Base-by-base conservation (phyloP, 1,140 invertebrate species). In the Cyrtorhinus lividipennis region DNA sequence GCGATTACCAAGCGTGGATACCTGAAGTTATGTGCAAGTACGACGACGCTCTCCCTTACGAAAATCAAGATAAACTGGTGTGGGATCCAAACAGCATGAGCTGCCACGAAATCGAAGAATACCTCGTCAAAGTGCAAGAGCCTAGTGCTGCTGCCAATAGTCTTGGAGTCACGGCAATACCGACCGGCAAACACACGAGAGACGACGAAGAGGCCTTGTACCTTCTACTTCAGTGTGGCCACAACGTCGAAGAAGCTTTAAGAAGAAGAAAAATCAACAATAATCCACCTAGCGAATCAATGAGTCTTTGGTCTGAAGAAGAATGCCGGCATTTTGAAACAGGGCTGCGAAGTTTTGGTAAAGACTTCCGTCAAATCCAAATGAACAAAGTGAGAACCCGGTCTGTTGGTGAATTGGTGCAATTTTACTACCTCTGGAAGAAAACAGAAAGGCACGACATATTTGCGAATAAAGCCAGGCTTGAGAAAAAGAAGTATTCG, bases 381-480 rank as follows among this genome's bases (percentile, higher is more conserved):
- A 88, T 92, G 71, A 87, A 94, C 73, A 95, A 94, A 80, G 92
- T 94, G 20, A 80, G 87, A 71, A 96, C 93, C 57, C 77, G 94
- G 71, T 92, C 92, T n/a, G 93, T 98, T 24, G 90, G 92, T 24
- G 95, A 98, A 76, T 76, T 98, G 56, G 92, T 98, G 38, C 92
- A 97, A 72, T 98, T 98, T 78, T 98, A 98, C 77, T 98, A 98
- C 72, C 80, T 97, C 26, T 98, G 95, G 95, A 98, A 98, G 75
- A 98, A 98, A 77, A 97, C 95, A 56, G 94, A 98, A 73, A 78
- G 95, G 45, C 92, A 97, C 74, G 95, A 98, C 76, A 68, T 80
- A 64, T 92, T 91, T 78, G 87, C 87, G 1, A 89, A 87, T 70
- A 88, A 88, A 77, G 84, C 83, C 15, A 75, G 88, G 64, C 74